These are phyloP conservation scores for Oligia latruncula DNA, from an alignment of 2,888 invertebrate species.

Conservation along the genomic window DNA sequence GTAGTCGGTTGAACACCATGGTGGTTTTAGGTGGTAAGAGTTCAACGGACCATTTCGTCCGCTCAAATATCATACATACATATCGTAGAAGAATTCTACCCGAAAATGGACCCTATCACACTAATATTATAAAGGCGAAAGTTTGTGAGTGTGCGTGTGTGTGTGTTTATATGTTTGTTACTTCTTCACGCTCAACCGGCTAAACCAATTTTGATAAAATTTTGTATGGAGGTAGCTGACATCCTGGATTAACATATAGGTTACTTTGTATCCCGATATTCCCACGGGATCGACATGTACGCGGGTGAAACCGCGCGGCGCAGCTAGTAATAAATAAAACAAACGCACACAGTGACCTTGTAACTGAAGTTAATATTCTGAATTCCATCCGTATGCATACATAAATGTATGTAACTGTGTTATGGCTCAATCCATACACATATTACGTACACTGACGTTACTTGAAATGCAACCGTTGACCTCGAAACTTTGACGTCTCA, in stretches of 20 bases:
- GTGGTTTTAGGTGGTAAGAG: background rate
- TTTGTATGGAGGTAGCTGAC: no score
- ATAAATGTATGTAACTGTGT: background rate
- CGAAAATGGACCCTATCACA: background rate
- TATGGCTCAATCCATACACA: slow-evolving; percentile 45
- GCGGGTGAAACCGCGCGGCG: no score
- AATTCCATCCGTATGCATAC: slow-evolving; percentile 38
- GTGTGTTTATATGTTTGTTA: no score
- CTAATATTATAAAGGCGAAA: no score
- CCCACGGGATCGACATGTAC: no score
- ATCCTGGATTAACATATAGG: no score
- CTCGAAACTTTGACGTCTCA: slow-evolving; percentile 22
- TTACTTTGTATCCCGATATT: no score
- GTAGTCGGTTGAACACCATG: no score
- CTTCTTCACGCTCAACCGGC: no score
- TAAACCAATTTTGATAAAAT: no score
- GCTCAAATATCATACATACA: background rate
- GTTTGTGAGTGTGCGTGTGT: no score
- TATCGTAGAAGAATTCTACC: background rate
- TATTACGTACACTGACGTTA: slow-evolving; percentile 42
- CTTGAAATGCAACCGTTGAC: slow-evolving; percentile 42
- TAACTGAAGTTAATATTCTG: slow-evolving; percentile 25
- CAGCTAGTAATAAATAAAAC: background rate
- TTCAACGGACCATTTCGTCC: background rate
- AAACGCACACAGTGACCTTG: slow-evolving; percentile 37